Conservation (phyloP, 2,797 vertebrate species). For the Diplodus puntazzo region DNA sequence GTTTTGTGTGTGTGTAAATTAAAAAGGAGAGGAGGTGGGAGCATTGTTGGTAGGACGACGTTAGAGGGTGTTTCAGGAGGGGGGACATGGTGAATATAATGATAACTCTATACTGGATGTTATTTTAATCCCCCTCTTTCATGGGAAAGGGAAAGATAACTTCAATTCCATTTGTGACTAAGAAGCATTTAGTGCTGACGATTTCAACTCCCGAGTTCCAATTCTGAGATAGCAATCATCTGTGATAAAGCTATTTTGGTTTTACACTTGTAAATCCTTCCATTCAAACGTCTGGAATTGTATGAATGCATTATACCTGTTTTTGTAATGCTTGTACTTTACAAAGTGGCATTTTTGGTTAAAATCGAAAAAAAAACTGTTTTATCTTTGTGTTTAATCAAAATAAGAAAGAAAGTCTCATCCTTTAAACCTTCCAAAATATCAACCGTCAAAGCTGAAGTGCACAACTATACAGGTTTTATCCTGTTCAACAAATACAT, state of each 20-base stretch:
- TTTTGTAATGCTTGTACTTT: slow-evolving; percentile 6
- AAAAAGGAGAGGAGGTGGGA: slow-evolving; percentile 62
- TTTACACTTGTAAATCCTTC: slow-evolving; percentile 75
- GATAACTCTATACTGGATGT: slow-evolving; percentile 73
- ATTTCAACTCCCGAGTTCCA: slow-evolving; percentile 42
- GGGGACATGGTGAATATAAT: slow-evolving; percentile 44
- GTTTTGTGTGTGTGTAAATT: slow-evolving; percentile 70
- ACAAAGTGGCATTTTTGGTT: slow-evolving; percentile 25
- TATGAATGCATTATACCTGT: slow-evolving; percentile 61
- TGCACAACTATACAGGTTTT: background rate
- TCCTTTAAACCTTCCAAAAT: slow-evolving; percentile 23
- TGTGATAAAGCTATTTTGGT: slow-evolving; percentile 56
- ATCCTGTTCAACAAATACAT: background rate
- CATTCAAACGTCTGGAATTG: slow-evolving; percentile 60
- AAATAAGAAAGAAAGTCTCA: slow-evolving; percentile 7
- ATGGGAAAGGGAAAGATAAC: slow-evolving; percentile 49
- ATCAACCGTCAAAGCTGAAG: slow-evolving; percentile 21
- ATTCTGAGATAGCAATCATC: slow-evolving; percentile 47
- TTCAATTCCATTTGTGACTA: slow-evolving; percentile 53
- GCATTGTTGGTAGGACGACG: slow-evolving; percentile 66
- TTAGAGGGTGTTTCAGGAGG: slow-evolving; percentile 26
- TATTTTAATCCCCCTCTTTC: slow-evolving; percentile 48
- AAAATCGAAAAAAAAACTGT: background rate
- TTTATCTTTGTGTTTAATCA: slow-evolving; percentile 11
- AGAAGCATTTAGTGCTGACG: slow-evolving; percentile 51